Evolutionary conservation across 2,888 invertebrate species (phyloP).

Genomic region (Colletes collaris): DNA sequence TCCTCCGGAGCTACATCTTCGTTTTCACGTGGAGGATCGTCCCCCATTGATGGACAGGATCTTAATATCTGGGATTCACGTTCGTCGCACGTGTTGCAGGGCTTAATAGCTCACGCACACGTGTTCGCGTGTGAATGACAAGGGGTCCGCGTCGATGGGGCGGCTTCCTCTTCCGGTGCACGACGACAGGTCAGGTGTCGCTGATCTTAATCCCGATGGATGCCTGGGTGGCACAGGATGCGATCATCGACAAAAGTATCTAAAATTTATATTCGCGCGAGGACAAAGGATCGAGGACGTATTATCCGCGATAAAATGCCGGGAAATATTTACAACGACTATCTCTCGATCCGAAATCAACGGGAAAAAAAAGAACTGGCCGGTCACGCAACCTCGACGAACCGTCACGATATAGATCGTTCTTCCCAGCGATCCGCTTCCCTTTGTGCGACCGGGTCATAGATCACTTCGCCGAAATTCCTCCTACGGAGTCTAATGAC

Average conservation of each 20-base stretch:
- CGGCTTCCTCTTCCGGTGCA: slow-evolving; percentile 71
- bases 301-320: slow-evolving; percentile 27
- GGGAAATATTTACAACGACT: background rate
- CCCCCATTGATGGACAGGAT: background rate
- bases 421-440: slow-evolving; percentile 20
- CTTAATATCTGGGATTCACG: slow-evolving; percentile 38
- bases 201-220: slow-evolving; percentile 67
- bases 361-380: background rate
- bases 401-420: slow-evolving; percentile 13
- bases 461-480: slow-evolving; percentile 40
- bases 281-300: slow-evolving; percentile 17
- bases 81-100: slow-evolving; percentile 59
- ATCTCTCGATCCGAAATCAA: slow-evolving; percentile 11
- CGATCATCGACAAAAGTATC: slow-evolving; percentile 58
- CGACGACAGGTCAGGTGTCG: slow-evolving; percentile 70
- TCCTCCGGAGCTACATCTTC: background rate
- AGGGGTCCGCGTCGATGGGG: slow-evolving; percentile 50
- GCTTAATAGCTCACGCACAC: slow-evolving; percentile 63
- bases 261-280: slow-evolving; percentile 35
- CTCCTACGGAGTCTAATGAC: slow-evolving; percentile 59
- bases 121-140: slow-evolving; percentile 58
- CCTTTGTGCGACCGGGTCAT: slow-evolving; percentile 39
- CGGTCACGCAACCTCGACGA: background rate
- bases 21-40: background rate
- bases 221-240: slow-evolving; percentile 66